phyloP scores from a whole-genome alignment of 2,113 vertebrate genomes.

The Pandion haliaetus region DNA sequence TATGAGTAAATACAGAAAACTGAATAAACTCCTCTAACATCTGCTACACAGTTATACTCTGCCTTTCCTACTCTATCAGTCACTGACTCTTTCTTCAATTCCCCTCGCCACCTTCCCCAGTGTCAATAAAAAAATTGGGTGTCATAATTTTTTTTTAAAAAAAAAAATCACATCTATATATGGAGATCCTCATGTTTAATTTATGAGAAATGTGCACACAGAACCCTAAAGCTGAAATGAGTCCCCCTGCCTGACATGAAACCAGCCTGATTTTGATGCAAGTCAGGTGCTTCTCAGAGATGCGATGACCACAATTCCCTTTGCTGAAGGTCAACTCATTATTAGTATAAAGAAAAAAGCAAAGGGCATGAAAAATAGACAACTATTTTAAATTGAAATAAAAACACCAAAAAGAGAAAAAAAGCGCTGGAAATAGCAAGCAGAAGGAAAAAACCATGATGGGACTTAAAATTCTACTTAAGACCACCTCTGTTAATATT shows the following conservation, averaged over 20 bases:
- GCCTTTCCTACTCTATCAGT: not conserved
- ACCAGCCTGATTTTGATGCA: not conserved
- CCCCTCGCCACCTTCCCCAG: not conserved
- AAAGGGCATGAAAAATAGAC: not conserved
- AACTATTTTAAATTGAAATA: not conserved
- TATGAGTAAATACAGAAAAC: not conserved
- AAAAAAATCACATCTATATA: not conserved
- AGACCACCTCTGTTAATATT: not conserved
- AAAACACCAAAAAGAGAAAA: not conserved
- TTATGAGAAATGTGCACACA: not conserved
- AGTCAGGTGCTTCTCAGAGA: not conserved
- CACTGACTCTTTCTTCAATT: not conserved
- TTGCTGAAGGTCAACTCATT: not conserved
- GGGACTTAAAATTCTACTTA: not conserved
- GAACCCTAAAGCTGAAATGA: conserved; percentile 28
- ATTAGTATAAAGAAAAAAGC: not conserved
- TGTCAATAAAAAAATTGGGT: not conserved
- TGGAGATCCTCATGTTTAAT: conserved; percentile 4
- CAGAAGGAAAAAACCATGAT: not conserved
- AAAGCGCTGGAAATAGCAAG: not conserved
- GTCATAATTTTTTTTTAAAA: no score
- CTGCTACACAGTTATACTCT: not conserved
- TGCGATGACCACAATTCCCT: not conserved
- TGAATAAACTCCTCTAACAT: not conserved
- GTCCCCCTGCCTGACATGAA: not conserved